These are phyloP conservation scores for Leptopilina clavipes DNA, from an alignment of 1,140 invertebrate species.

Conservation along the genomic window DNA sequence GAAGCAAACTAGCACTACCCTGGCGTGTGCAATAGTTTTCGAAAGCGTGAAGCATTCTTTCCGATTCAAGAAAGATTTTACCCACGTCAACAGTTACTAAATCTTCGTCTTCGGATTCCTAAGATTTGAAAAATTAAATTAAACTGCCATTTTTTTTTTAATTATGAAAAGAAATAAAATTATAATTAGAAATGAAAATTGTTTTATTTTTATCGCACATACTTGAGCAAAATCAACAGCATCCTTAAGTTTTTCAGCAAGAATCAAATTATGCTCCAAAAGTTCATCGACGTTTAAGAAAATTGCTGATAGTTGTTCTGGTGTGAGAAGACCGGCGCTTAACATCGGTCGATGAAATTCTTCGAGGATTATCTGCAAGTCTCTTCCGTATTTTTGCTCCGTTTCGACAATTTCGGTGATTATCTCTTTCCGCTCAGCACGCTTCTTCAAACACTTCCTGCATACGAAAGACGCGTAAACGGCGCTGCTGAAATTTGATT, in stretches of 20 bases:
- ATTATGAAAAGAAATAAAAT: too few species aligned
- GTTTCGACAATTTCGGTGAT: conserved; percentile 97
- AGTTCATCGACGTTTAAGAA: conserved; percentile 96
- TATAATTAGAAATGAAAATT: too few species aligned
- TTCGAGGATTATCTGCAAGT: conserved; percentile 92
- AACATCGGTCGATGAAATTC: conserved; percentile 96
- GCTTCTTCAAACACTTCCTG: conserved; percentile 89
- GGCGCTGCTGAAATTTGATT: conserved; percentile 74
- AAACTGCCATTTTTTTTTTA: too few species aligned
- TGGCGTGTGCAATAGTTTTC: conserved; percentile 95
- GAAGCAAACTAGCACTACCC: conserved; percentile 89
- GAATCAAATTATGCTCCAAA: conserved; percentile 89
- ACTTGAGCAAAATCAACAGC: conserved; percentile 87
- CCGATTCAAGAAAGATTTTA: conserved; percentile 92
- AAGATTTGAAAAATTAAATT: neutral
- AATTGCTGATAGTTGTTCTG: conserved; percentile 89
- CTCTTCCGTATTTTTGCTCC: conserved; percentile 95
- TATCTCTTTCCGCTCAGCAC: conserved; percentile 93
- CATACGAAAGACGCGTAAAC: conserved; percentile 88
- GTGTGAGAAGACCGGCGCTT: conserved; percentile 87
- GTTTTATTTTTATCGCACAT: neutral
- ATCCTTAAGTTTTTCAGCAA: conserved; percentile 90
- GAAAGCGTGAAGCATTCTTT: conserved; percentile 94
- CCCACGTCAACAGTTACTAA: conserved; percentile 92
- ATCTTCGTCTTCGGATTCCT: conserved; percentile 83